Evolutionary conservation across 2,797 vertebrate species (phyloP), one percentile per base, ranked within the genome.

Genomic region (Streptopelia turtur): DNA sequence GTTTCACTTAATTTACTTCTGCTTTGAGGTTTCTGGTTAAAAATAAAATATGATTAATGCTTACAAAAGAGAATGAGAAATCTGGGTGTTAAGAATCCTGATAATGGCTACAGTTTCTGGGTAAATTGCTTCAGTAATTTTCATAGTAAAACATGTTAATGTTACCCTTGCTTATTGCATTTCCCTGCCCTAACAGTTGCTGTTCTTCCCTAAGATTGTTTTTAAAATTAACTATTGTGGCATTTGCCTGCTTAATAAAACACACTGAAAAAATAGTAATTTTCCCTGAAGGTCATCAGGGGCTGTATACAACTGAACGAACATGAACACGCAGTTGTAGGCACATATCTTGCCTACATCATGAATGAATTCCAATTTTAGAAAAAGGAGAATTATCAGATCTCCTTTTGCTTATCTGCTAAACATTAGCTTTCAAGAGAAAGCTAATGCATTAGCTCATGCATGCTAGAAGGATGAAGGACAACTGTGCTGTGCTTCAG

Each of bases 1-100:
- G 94, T 96, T 95, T 96, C 93, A 93, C 71, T 96, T 97, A 97
- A 96, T 95, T 92, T 96, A 95, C 96, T 97, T 93, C 75, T 8
- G 75, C 78, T 97, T 97, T 95, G 95, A 97, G 92, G 60, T 93
- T 95, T 82, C 79, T 69, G 27, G 75, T 83, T 96, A 97, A 95
- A 97, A 97, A 93, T 95, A 97, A 97, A 96, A 94, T 89, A 78
- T 95, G 90, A 95, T 96, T 87, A 91, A 97, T 72, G 64, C 92
- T 96, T 93, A 78, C 59, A 83, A 95, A 95, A 93, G 90, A 82
- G 86, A 84, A 93, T 63, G 83, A 94, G 88, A 84, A 94, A 90
- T 79, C 16, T 4, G 66, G 41, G 74, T 90, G 66, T 84, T 89
- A 89, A 84, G 74, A 93, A 89, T 93, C 90, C 88, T 87, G 80